Evolutionary conservation across 1,140 invertebrate species (phyloP).

Genomic region (Drosophila mauritiana): DNA sequence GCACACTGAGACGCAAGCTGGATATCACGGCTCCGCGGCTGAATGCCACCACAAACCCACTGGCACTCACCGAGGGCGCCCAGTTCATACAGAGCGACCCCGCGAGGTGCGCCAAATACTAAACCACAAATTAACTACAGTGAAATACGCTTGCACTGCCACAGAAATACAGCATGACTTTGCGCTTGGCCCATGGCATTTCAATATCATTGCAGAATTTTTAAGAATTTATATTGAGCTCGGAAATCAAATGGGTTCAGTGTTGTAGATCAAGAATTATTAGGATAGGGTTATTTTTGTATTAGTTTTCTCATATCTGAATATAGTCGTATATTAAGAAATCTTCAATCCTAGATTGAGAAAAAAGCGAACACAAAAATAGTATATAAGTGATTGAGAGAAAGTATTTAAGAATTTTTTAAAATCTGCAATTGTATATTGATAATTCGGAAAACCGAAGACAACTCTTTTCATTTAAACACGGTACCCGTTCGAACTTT

Average conservation of each 20-base stretch:
- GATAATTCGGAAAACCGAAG: slow-evolving; percentile 1
- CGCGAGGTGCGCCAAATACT: slow-evolving; percentile 66
- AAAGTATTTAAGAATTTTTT: background rate
- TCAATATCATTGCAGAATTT: slow-evolving; percentile 20
- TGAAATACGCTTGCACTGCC: slow-evolving; percentile 30
- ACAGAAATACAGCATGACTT: slow-evolving; percentile 38
- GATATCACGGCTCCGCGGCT: slow-evolving; percentile 89
- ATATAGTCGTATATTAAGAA: no score
- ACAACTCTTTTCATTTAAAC: slow-evolving; percentile 19
- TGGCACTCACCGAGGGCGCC: slow-evolving; percentile 86
- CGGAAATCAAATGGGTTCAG: no score
- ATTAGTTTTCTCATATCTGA: no score
- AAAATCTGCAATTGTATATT: slow-evolving; percentile 7
- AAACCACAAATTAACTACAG: slow-evolving; percentile 30
- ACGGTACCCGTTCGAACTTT: background rate
- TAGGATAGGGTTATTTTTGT: no score
- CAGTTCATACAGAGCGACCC: slow-evolving; percentile 73
- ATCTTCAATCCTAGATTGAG: no score
- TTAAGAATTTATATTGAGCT: no score
- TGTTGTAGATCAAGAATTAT: no score
- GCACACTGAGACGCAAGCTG: slow-evolving; percentile 83
- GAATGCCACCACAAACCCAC: slow-evolving; percentile 89
- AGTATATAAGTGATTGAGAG: background rate
- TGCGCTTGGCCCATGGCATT: slow-evolving; percentile 23
- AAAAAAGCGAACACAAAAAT: background rate